Base-by-base conservation (phyloP, 2,113 vertebrate genomes). In the Poeciliopsis retropinna region DNA sequence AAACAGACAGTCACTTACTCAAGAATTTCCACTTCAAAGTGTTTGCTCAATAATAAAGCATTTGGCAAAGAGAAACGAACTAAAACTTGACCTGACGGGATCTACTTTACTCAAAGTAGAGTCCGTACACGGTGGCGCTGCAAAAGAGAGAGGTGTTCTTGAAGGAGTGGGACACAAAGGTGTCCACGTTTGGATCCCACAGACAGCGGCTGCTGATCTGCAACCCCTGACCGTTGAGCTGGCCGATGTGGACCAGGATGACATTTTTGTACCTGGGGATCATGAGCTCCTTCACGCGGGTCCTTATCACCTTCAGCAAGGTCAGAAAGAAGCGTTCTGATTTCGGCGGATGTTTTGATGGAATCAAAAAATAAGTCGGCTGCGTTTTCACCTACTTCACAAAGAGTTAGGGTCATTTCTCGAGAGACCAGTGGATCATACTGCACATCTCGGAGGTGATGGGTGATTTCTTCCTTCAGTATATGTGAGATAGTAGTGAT, bases 261-360 rank as follows among this genome's bases (percentile, higher is more conserved):
- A 97, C 92, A 1, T 96, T 87, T 90, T 97, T 97, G 85, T 96
- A 98, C 67, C 97, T 92, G 4, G 95, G 95, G 70, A 96, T 88
- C 92, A 87, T 88, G 63, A 97, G 90, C 0, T 95, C 96, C 81
- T 97, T 98, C 19, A 97, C 93, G 6, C 92, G 94, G 3, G 93
- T 93, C 85, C 94, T 96, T 66, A 97, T 94, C 29, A 93, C 95
- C 98, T 98, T 87, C 17, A 70, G 81, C 34, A 66, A 65, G 30
- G 14, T 51, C 73, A 19, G 8, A 54, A 47, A 57, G 4, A 83
- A 63, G 13, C 0, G 41, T 25, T 37, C 11, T 47, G 7, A 15
- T 34, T n/a, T 14, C 34, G 29, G 44, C n/a, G 62, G 15, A 63
- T 61, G 51, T 63, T 11, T 1, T 17, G 17, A 44, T 44, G 0